Evolutionary conservation across 92 coral and sea anemone genomes (phyloP), one percentile per base, ranked within the genome.

Genomic region (Metridium senile): DNA sequence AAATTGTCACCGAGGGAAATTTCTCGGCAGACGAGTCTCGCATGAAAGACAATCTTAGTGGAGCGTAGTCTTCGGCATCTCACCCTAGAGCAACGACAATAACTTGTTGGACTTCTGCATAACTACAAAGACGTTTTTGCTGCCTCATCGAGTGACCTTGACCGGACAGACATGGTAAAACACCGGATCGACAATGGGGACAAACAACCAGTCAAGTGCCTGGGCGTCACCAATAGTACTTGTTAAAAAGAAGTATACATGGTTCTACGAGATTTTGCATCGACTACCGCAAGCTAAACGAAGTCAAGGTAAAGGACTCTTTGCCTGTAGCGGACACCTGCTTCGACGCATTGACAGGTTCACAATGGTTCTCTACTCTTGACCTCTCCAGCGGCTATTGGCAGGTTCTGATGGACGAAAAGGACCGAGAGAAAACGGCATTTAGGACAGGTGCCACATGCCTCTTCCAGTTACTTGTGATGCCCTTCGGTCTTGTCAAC

Each of bases 141-240:
- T 1, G 0, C 70, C 18, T 43, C 62, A 0, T 21, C 66, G 0
- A 32, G 52, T 0, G 73, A 81, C 49, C 10, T 81, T 30, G 80
- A 79, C 0, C 63, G 74, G 4, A 74, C 85, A 1, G 32, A 52
- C 7, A 30, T 71, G 7, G 70, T 59, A 0, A 10, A 33, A 9
- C 84, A 80, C 2, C 16, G 35, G 9, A 80, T 80, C 8, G 51
- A 70, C 51, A 80, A 78, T 10, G 78, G 84, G 13, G 23, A 70
- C 26, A 58, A 54, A 10, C 21, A 29, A 11, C 85, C 85, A 16
- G 30, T 81, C 31, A 0, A 75, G 82, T n/a, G 75, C 87, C 3
- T 82, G 87, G 77, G 32, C 71, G 11, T 31, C 68, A 0, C 86
- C 86, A 2, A 32, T 82, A 6, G 86, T 82, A 1, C 58, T 82